A percentile compares a stretch with the other conserved stretches of the same genome.
These are phyloP conservation scores for Microctonus hyperodae DNA, from an alignment of 2,888 invertebrate species.

Conservation along the genomic window DNA sequence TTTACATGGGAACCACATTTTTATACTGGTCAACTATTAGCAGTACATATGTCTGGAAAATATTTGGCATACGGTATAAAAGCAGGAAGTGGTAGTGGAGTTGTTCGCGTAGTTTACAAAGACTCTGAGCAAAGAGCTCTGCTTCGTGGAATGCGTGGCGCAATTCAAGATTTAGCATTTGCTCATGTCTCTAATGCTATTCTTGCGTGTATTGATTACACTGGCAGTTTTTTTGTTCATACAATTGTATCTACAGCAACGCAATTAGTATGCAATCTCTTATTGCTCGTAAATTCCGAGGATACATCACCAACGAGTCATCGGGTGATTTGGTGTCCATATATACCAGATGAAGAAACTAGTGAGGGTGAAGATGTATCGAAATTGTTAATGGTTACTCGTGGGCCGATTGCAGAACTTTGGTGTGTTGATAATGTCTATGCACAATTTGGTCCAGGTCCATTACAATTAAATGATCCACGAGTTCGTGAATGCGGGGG, in stretches of 20 bases:
- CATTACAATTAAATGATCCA: constrained; percentile 51
- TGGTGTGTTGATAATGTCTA: constrained; percentile 56
- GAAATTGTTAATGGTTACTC: constrained; percentile 81
- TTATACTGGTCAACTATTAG: constrained; percentile 86
- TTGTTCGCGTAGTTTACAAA: constrained; percentile 85
- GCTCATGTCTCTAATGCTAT: constrained; percentile 83
- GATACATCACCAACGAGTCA: constrained; percentile 66
- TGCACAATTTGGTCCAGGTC: constrained; percentile 47
- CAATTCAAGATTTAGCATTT: constrained; percentile 92
- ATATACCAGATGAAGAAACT: constrained; percentile 74
- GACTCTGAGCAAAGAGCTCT: constrained; percentile 78
- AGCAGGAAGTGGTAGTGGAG: constrained; percentile 68
- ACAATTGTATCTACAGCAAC: constrained; percentile 70
- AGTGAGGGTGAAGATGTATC: constrained; percentile 72
- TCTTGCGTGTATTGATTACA: constrained; percentile 87
- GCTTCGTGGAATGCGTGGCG: constrained; percentile 86
- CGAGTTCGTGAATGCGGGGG: constrained; percentile 51
- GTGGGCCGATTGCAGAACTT: constrained; percentile 72
- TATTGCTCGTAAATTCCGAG: constrained; percentile 69
- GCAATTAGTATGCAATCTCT: constrained; percentile 65
- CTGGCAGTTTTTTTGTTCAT: constrained; percentile 83
- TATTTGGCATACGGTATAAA: constrained; percentile 91
- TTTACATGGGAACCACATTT: constrained; percentile 92
- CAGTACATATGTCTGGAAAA: constrained; percentile 85
- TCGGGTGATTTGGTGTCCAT: constrained; percentile 93